Evolutionary conservation across 1,140 invertebrate genomes (phyloP).

Genomic region (Paraescarpia echinospica): DNA sequence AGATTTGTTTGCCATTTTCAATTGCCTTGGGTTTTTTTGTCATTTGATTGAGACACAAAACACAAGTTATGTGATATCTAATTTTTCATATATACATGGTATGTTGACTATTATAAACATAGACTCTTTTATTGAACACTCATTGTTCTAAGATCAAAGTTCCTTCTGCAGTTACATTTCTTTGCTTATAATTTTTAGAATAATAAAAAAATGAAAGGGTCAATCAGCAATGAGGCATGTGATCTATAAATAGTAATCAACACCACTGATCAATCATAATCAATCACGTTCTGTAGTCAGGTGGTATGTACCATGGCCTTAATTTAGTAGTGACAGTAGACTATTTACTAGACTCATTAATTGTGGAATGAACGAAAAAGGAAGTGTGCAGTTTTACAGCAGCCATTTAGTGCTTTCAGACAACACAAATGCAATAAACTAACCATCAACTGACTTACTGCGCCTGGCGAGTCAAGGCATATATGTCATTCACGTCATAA

Average conservation of each 20-base stretch:
- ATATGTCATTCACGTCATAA: neutral
- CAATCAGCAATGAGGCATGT: too few relatives aligned
- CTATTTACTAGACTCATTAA: neutral
- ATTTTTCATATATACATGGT: neutral
- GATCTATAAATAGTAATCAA: too few relatives aligned
- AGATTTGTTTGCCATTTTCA: too few relatives aligned
- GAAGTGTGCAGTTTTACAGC: neutral
- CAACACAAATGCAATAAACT: neutral
- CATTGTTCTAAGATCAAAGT: too few relatives aligned
- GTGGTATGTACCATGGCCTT: too few relatives aligned
- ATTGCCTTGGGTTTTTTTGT: neutral
- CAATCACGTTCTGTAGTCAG: too few relatives aligned
- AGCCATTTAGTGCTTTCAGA: neutral
- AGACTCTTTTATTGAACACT: too few relatives aligned
- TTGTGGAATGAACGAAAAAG: neutral
- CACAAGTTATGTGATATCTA: neutral
- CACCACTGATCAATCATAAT: too few relatives aligned
- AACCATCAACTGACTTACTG: neutral
- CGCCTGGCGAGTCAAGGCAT: neutral
- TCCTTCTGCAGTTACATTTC: too few relatives aligned
- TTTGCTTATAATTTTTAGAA: too few relatives aligned
- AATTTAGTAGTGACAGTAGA: neutral
- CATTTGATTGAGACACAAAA: neutral
- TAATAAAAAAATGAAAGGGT: too few relatives aligned
- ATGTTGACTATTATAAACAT: neutral